Percentiles rank a stretch among this genome's conserved stretches.
Conservation (phyloP, 2,888 invertebrate species). For the Petrophora chlorosata region DNA sequence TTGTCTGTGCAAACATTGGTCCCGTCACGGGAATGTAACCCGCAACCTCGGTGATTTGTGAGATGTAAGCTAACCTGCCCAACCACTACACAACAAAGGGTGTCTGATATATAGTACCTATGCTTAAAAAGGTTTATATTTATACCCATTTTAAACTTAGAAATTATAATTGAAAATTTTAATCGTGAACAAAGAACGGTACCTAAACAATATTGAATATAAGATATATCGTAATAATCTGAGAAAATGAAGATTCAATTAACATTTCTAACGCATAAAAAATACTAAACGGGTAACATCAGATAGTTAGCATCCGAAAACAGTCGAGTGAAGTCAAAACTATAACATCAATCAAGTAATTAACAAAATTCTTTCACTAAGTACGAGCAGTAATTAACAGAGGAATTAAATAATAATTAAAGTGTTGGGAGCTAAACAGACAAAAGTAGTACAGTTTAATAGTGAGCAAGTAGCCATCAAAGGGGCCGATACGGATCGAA, state of each 20-base stretch:
- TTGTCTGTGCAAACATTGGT: no score
- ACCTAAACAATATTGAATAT: no score
- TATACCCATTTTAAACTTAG: no score
- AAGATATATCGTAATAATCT: no score
- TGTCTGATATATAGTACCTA: no score
- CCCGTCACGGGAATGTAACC: no score
- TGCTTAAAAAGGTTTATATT: no score
- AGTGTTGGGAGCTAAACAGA: slow-evolving; percentile 18
- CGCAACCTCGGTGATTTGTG: no score
- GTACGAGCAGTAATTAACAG: slow-evolving; percentile 19
- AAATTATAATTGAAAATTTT: no score
- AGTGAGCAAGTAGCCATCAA: slow-evolving; percentile 46
- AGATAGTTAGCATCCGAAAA: slow-evolving; percentile 3
- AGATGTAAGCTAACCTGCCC: no score
- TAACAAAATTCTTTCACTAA: slow-evolving; percentile 22
- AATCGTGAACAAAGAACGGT: no score
- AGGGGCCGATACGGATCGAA: slow-evolving; percentile 45
- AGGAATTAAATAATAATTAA: slow-evolving; percentile 19
- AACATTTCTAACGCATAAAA: slow-evolving; percentile 1
- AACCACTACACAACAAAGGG: no score
- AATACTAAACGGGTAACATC: not conserved
- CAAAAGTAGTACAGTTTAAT: slow-evolving; percentile 10
- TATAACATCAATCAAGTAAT: slow-evolving; percentile 25
- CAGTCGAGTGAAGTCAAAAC: slow-evolving; percentile 6
- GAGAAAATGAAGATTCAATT: slow-evolving; percentile 2